Conservation (phyloP, 2,113 vertebrate genomes). For the Sprattus sprattus region DNA sequence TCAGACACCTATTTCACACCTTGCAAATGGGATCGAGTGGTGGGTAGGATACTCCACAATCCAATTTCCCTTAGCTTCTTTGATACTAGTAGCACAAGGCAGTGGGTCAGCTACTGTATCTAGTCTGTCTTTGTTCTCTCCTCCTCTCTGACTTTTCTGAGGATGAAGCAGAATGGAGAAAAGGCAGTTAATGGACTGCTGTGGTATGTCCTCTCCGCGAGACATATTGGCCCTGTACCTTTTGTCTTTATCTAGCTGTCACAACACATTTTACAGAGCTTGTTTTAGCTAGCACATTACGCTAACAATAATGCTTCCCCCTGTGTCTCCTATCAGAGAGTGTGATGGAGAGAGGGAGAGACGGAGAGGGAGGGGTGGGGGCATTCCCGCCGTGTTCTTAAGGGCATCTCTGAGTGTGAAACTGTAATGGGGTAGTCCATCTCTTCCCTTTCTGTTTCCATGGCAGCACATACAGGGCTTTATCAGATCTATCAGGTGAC, state of each 20-base stretch:
- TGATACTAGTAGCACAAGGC: neutral
- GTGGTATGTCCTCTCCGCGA: neutral
- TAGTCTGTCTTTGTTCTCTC: neutral
- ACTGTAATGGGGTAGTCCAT: slow-evolving; percentile 58
- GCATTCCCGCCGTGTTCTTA: slow-evolving; percentile 35
- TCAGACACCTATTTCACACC: neutral
- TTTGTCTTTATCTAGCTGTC: neutral
- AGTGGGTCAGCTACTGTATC: neutral
- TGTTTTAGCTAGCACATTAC: neutral
- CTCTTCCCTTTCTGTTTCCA: slow-evolving; percentile 71
- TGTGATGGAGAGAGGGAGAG: neutral
- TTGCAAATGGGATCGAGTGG: neutral
- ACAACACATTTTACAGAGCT: neutral
- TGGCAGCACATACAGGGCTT: slow-evolving; percentile 70
- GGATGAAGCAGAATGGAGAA: neutral
- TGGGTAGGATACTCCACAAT: neutral
- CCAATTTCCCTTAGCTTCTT: neutral
- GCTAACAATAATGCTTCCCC: neutral
- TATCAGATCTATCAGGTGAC: slow-evolving; percentile 58
- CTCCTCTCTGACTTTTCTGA: neutral
- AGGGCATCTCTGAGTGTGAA: slow-evolving; percentile 51
- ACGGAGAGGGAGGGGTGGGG: neutral
- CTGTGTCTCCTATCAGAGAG: neutral
- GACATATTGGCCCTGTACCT: neutral
- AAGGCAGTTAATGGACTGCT: neutral